These are phyloP conservation scores for Chromoteleia sp. DNA, from an alignment of 2,888 invertebrate species.

Conservation along the genomic window DNA sequence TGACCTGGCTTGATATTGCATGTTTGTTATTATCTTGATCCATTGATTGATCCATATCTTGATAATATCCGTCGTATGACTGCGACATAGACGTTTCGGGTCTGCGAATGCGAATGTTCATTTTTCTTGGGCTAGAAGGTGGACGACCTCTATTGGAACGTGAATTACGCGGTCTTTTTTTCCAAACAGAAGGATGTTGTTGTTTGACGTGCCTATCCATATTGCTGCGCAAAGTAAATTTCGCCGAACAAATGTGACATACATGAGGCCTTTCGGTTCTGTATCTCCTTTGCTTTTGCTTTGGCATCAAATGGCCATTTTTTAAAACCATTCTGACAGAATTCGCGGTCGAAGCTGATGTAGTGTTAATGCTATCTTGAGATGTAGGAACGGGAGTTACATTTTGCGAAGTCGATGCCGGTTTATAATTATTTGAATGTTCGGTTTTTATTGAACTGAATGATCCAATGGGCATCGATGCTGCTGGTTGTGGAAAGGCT, in stretches of 20 bases:
- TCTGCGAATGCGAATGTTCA: slow-evolving; percentile 56
- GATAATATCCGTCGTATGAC: slow-evolving; percentile 73
- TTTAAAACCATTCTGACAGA: slow-evolving; percentile 95
- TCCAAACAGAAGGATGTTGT: slow-evolving; percentile 96
- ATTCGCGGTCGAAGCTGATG: slow-evolving; percentile 85
- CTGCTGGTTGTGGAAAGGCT: slow-evolving; percentile 64
- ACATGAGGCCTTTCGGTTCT: slow-evolving; percentile 95
- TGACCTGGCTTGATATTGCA: slow-evolving; percentile 88
- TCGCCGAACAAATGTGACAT: slow-evolving; percentile 95
- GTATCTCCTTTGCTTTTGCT: slow-evolving; percentile 95
- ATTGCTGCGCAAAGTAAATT: slow-evolving; percentile 96
- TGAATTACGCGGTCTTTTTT: slow-evolving; percentile 89
- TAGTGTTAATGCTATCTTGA: slow-evolving; percentile 75
- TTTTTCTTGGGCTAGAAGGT: slow-evolving; percentile 77
- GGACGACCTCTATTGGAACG: slow-evolving; percentile 86
- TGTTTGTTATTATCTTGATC: slow-evolving; percentile 81
- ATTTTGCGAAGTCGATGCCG: slow-evolving; percentile 58
- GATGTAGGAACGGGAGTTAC: slow-evolving; percentile 43
- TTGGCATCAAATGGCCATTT: slow-evolving; percentile 95
- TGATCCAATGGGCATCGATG: slow-evolving; percentile 44
- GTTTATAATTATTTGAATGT: slow-evolving; percentile 71
- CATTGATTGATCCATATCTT: slow-evolving; percentile 80
- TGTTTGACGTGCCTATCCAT: slow-evolving; percentile 98
- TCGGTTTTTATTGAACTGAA: slow-evolving; percentile 56
- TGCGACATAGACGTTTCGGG: slow-evolving; percentile 64